Evolutionary conservation across 2,113 vertebrate genomes (phyloP), one percentile per base, ranked within the genome.

Genomic region (Dendrocopos noguchii): DNA sequence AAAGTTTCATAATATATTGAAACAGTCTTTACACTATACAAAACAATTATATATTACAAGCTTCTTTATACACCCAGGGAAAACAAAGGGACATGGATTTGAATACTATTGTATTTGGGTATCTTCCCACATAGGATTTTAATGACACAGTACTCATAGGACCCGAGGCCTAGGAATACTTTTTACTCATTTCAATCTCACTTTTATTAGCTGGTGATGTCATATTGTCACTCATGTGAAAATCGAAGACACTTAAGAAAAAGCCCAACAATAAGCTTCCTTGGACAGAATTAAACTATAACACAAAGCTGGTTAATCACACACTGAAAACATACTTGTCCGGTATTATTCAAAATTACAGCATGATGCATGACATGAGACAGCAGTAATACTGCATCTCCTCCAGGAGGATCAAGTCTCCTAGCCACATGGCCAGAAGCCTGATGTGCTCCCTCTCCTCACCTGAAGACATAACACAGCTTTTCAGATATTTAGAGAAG

Each of bases 351-450:
- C 53, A 86, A 36, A 83, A 56, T 14, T 28, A 65, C 74, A 90
- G 72, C 73, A 88, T 25, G 55, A 87, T 91, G 81, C 81, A 80
- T 36, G 59, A 96, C 71, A 77, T 87, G 85, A 95, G 82, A 91
- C 88, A 94, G 92, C 93, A 95, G 73, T 93, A 90, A 94, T 85
- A 64, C 68, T 44, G 60, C 72, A 85, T 72, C 57, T 86, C 82
- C 93, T 91, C 76, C 85, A 88, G 90, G 33, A 78, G 36, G 76
- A 93, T 68, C 47, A 47, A 88, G 76, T 80, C 31, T 33, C 9
- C 77, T 16, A 17, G 71, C 76, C 61, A 74, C 46, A 68, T 44
- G 74, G 80, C 12, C 71, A 80, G 24, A 84, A 46, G 39, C 47
- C 83, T 72, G 18, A 84, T 47, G 56, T 67, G 77, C 8, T 59